Conservation (phyloP, 30 jellyfish, hydroid and myxozoan species). For the Turritopsis dohrnii region DNA sequence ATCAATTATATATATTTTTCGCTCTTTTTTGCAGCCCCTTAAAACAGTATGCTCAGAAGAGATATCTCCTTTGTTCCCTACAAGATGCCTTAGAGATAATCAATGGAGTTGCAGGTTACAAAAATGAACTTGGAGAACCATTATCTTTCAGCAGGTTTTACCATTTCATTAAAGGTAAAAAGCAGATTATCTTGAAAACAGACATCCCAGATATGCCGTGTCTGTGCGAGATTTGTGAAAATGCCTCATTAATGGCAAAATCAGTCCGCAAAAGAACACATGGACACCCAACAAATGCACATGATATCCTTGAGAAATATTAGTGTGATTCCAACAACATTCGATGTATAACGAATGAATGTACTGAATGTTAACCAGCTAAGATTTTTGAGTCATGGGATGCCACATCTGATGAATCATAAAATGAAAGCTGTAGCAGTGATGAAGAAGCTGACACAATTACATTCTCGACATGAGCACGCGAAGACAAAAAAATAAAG, state of each 20-base stretch:
- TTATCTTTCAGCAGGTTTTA: not conserved
- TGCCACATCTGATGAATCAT: not conserved
- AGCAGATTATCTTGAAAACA: constrained; percentile 14
- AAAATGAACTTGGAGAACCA: not conserved
- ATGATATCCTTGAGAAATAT: constrained; percentile 9
- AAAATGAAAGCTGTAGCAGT: too few species aligned
- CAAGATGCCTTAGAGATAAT: constrained; percentile 26
- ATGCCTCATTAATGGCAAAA: constrained; percentile 27
- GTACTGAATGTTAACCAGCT: not conserved
- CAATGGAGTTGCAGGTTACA: not conserved
- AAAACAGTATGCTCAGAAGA: too few species aligned
- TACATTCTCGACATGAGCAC: too few species aligned
- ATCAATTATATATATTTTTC: too few species aligned
- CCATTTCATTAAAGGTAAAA: not conserved
- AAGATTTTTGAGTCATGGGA: constrained; percentile 8
- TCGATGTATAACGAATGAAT: not conserved
- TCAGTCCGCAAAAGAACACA: constrained; percentile 18
- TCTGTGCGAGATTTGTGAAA: constrained; percentile 43
- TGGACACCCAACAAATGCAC: constrained; percentile 1
- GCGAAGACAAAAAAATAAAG: too few species aligned
- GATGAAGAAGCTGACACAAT: too few species aligned
- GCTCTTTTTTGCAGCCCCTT: too few species aligned
- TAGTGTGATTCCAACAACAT: not conserved
- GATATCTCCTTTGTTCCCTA: constrained; percentile 42
- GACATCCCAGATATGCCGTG: constrained; percentile 32